Percentiles rank a stretch among this genome's conserved stretches.
Evolutionary conservation across 2,797 vertebrate species (phyloP).

Genomic region (Erithacus rubecula): DNA sequence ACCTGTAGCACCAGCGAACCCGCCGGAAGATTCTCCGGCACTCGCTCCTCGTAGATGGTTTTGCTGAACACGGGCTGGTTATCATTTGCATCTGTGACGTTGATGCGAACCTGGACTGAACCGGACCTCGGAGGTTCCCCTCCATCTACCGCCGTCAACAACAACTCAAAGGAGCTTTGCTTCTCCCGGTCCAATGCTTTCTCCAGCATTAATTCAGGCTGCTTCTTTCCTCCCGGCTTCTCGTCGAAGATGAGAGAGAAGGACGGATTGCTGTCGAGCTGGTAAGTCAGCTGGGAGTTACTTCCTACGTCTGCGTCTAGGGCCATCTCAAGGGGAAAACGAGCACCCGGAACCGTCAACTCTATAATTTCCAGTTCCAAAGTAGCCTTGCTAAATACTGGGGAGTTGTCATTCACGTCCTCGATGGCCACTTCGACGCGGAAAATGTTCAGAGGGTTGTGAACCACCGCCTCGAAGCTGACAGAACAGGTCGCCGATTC

Average conservation of each 20-base stretch:
- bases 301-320: rapidly evolving
- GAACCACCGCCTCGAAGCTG: too few relatives aligned
- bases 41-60: not conserved
- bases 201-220: not conserved
- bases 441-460: too few relatives aligned
- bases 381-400: rapidly evolving
- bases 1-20: too few relatives aligned
- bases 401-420: not conserved
- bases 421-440: rapidly evolving
- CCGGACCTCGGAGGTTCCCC: too few relatives aligned
- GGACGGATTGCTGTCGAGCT: rapidly evolving
- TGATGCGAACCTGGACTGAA: too few relatives aligned
- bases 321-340: rapidly evolving
- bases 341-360: rapidly evolving
- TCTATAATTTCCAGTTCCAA: not conserved
- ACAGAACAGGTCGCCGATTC: too few relatives aligned
- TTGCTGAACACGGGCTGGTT: not conserved
- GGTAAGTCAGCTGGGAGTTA: not conserved
- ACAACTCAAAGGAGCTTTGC: not conserved
- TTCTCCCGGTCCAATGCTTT: not conserved
- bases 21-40: too few relatives aligned
- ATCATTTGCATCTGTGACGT: too few relatives aligned
- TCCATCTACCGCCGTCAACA: not conserved
- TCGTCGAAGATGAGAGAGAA: rapidly evolving
- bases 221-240: rapidly evolving